Evolutionary conservation across 1,140 invertebrate species (phyloP).

Genomic region (Orius laevigatus): DNA sequence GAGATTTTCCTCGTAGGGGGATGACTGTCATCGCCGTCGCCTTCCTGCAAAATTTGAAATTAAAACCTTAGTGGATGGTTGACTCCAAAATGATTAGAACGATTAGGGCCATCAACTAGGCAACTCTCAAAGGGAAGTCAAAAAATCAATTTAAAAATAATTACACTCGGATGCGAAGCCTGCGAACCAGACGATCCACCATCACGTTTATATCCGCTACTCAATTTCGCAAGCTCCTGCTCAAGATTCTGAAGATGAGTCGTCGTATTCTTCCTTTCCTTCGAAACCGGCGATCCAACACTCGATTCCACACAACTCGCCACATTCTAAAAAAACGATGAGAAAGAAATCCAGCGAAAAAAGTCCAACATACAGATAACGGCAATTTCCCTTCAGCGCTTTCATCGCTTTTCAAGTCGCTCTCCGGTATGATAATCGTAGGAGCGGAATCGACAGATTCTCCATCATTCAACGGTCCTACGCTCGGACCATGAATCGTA

Average conservation of each 20-base stretch:
- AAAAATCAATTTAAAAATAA: neutral
- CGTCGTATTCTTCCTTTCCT: constrained; percentile 15
- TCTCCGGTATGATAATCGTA: neutral
- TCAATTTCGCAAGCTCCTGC: constrained; percentile 14
- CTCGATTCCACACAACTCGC: constrained; percentile 9
- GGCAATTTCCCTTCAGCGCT: neutral
- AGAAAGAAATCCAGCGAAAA: neutral
- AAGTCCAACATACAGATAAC: neutral
- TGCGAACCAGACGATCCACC: neutral
- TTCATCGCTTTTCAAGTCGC: neutral
- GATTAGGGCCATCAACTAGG: too few relatives aligned
- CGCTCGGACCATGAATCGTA: constrained; percentile 1
- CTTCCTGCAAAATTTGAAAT: constrained; percentile 6
- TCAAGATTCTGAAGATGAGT: constrained; percentile 28
- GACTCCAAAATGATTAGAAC: too few relatives aligned
- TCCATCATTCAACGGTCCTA: neutral
- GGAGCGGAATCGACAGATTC: neutral
- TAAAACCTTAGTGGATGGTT: too few relatives aligned
- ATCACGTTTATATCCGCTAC: constrained; percentile 4
- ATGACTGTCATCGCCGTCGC: neutral
- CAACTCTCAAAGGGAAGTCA: too few relatives aligned
- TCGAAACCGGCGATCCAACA: constrained; percentile 11
- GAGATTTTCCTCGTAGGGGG: constrained; percentile 25
- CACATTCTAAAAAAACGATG: neutral
- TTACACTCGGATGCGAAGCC: neutral